Conservation (phyloP, 2,888 invertebrate genomes). For the Noctua fimbriata region DNA sequence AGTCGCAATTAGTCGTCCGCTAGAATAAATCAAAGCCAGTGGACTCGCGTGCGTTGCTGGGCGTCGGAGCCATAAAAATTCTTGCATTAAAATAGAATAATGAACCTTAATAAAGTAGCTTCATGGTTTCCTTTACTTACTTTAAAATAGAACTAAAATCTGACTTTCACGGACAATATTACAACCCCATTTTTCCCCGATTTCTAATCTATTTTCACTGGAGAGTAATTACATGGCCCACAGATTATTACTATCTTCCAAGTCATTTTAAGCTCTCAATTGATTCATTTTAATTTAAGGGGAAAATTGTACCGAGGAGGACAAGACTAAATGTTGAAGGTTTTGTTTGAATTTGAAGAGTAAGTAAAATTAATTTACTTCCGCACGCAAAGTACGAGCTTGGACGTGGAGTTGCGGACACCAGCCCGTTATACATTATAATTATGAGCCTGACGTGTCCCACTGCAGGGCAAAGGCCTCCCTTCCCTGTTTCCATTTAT, state of each 20-base stretch:
- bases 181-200: background rate
- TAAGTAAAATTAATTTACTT: background rate
- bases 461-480: too few species aligned
- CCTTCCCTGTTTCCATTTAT: too few species aligned
- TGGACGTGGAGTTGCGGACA: too few species aligned
- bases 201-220: background rate
- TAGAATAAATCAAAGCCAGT: constrained; percentile 55
- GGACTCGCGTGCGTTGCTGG: constrained; percentile 53
- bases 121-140: constrained; percentile 23
- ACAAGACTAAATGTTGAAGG: background rate
- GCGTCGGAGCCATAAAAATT: constrained; percentile 57
- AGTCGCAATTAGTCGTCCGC: constrained; percentile 44
- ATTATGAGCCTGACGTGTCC: too few species aligned
- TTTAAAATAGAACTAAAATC: background rate
- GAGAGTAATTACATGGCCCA: background rate
- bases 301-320: background rate
- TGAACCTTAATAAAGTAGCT: constrained; percentile 29
- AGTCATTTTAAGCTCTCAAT: background rate
- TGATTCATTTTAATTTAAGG: background rate
- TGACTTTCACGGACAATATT: background rate
- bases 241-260: background rate
- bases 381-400: too few species aligned
- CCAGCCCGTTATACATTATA: too few species aligned
- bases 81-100: constrained; percentile 61
- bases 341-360: background rate